These are phyloP conservation scores for Phrynocephalus forsythii DNA, from an alignment of 2,797 vertebrate genomes.

Conservation along the genomic window DNA sequence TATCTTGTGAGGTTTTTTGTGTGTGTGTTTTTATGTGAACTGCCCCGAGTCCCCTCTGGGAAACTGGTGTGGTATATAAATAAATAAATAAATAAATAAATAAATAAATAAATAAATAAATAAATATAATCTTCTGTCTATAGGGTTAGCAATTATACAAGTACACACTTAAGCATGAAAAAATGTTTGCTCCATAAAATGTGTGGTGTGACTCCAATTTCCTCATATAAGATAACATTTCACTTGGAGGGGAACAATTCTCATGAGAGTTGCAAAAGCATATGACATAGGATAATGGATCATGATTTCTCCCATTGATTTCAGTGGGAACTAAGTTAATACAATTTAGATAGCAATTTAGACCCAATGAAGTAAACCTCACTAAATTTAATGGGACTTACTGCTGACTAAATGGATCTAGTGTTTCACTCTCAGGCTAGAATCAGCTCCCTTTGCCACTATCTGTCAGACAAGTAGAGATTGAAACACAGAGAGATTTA, in stretches of 20 bases:
- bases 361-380: neutral
- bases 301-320: neutral
- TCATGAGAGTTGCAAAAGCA: neutral
- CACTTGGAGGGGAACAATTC: no score
- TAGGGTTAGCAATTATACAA: neutral
- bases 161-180: neutral
- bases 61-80: no score
- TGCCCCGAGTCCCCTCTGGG: no score
- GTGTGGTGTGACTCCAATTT: neutral
- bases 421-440: neutral
- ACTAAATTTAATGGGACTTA: neutral
- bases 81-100: no score
- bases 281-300: neutral
- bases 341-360: no score
- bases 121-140: fast-evolving
- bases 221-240: neutral
- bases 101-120: no score
- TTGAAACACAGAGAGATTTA: neutral
- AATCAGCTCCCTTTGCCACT: neutral
- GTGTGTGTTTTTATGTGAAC: no score
- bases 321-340: no score
- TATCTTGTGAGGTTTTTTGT: no score
- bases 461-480: neutral
- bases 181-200: neutral
- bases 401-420: neutral